These are phyloP conservation scores for Latrodectus hesperus DNA, from an alignment of 2,888 invertebrate species.

Conservation along the genomic window DNA sequence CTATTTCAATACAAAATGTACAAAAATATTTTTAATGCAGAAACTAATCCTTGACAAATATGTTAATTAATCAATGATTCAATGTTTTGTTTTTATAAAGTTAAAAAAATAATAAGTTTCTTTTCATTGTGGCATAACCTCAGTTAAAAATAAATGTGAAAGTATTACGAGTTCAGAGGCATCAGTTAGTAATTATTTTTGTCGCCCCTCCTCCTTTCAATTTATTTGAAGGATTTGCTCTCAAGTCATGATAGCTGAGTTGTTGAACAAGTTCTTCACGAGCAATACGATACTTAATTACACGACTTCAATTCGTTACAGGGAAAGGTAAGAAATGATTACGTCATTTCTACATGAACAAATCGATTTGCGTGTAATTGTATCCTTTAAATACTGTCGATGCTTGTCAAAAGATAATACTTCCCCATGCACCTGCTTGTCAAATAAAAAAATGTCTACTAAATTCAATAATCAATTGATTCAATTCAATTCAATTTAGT, in stretches of 20 bases:
- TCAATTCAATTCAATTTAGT: no score
- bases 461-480: no score
- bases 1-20: no score
- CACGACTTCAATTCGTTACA: not conserved
- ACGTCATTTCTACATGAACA: constrained; percentile 33
- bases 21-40: no score
- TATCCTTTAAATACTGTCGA: constrained; percentile 13
- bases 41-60: no score
- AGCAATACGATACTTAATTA: not conserved
- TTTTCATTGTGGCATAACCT: not conserved
- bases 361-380: constrained; percentile 49
- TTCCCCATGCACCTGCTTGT: not conserved
- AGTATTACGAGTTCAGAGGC: not conserved
- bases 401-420: constrained; percentile 12
- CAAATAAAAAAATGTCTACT: not conserved
- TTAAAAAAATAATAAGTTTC: not conserved
- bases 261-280: not conserved
- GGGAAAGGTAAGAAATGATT: not conserved
- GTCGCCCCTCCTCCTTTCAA: not conserved
- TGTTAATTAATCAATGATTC: no score
- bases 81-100: no score
- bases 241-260: not conserved
- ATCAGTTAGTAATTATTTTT: not conserved
- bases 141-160: not conserved
- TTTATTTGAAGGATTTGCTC: not conserved